phyloP scores from a whole-genome alignment of 1,140 invertebrate species.

The Bombus sibiricus region DNA sequence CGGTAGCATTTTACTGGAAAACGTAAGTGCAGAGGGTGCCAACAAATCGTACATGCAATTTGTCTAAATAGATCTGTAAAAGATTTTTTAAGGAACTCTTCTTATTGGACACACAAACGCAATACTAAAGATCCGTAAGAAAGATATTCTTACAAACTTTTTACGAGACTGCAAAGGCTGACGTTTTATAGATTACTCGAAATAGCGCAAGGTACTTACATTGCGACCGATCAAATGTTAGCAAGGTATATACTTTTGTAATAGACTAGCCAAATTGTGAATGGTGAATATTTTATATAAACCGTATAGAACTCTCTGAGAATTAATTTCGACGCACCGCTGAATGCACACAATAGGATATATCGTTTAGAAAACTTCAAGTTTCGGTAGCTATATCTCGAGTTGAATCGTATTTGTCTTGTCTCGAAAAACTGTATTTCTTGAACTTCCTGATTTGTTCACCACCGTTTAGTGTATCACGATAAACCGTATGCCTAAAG shows the following conservation, averaged over 20 bases:
- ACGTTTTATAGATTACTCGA: conserved; percentile 42
- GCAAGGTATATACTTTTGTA: conserved; percentile 32
- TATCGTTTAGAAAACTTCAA: conserved; percentile 2
- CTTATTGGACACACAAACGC: not conserved
- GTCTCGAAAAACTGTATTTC: not conserved
- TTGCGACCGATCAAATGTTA: conserved; percentile 18
- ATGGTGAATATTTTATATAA: conserved; percentile 34
- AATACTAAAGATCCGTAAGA: conserved; percentile 39
- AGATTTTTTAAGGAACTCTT: not conserved
- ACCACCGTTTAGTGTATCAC: not conserved
- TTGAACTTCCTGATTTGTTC: not conserved
- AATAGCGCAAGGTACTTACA: conserved; percentile 25
- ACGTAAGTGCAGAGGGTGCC: conserved; percentile 1
- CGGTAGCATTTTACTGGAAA: not conserved
- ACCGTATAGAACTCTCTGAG: not conserved
- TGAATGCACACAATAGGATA: not conserved
- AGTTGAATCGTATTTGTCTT: not conserved
- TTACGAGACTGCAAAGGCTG: conserved; percentile 47
- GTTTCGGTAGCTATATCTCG: not conserved
- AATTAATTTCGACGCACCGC: conserved; percentile 7
- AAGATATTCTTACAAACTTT: conserved; percentile 40
- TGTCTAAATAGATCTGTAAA: not conserved
- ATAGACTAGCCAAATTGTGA: conserved; percentile 35
- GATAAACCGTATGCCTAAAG: not conserved
- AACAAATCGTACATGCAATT: not conserved